A percentile compares a stretch with the other conserved stretches of the same genome.
phyloP scores from a whole-genome alignment of 2,888 invertebrate genomes.

The Pasiphila rectangulata region DNA sequence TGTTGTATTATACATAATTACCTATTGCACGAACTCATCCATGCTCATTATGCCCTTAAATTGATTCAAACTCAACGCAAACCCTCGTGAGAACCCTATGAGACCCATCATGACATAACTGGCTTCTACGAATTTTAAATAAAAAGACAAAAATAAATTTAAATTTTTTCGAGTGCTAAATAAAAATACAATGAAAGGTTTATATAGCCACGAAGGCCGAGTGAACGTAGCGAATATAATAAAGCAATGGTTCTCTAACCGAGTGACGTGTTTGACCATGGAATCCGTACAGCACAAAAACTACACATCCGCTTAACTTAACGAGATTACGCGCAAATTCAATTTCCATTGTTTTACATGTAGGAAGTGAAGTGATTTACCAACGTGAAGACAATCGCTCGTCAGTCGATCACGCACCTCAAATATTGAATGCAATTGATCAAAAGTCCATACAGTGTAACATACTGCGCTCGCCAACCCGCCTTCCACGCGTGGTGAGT shows the following conservation, averaged over 20 bases:
- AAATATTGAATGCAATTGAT: background rate
- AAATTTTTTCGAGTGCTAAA: background rate
- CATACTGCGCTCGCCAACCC: too few species aligned
- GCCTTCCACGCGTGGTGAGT: too few species aligned
- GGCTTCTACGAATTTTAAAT: background rate
- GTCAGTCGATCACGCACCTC: background rate
- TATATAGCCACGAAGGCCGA: slow-evolving; percentile 29
- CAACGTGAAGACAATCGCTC: too few species aligned
- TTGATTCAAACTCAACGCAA: too few species aligned
- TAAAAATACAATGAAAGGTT: background rate
- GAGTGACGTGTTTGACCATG: slow-evolving; percentile 31
- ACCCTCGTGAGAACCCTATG: too few species aligned
- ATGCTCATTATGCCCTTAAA: too few species aligned
- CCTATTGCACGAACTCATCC: too few species aligned
- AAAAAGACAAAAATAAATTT: background rate
- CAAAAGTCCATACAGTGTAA: too few species aligned
- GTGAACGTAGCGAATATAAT: slow-evolving; percentile 30
- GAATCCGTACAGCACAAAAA: slow-evolving; percentile 29
- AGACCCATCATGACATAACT: too few species aligned
- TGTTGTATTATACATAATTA: too few species aligned
- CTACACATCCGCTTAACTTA: slow-evolving; percentile 26
- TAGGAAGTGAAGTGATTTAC: slow-evolving; percentile 9
- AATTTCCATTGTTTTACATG: slow-evolving; percentile 18
- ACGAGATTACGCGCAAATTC: slow-evolving; percentile 18
- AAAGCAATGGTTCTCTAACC: slow-evolving; percentile 27